Evolutionary conservation across 1,140 invertebrate species (phyloP).

Genomic region (Apis dorsata): DNA sequence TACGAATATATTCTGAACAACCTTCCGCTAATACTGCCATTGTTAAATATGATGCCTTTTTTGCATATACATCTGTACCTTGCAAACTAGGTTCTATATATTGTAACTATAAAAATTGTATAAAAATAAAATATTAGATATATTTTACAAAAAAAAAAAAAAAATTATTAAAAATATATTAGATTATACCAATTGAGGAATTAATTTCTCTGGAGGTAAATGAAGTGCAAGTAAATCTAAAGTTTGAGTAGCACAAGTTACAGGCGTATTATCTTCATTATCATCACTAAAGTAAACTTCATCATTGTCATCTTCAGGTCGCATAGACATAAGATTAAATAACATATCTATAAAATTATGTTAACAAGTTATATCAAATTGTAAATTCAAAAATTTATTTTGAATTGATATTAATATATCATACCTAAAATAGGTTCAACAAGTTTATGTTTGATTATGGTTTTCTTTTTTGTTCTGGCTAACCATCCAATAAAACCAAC

Average conservation of each 20-base stretch:
- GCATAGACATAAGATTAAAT: conserved; percentile 85
- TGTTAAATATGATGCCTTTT: conserved; percentile 87
- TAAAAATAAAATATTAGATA: conserved; percentile 10
- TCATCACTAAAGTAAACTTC: conserved; percentile 84
- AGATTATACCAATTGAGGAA: conserved; percentile 84
- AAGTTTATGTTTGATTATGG: conserved; percentile 87
- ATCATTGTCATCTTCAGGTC: conserved; percentile 82
- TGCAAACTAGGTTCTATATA: conserved; percentile 84
- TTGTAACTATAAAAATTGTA: conserved; percentile 77
- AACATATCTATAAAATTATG: conserved; percentile 78
- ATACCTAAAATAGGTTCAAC: conserved; percentile 85
- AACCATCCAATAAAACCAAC: conserved; percentile 85
- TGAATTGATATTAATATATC: background rate
- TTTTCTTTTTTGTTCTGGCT: conserved; percentile 86
- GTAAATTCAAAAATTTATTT: background rate
- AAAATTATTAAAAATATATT: background rate
- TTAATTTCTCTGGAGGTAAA: conserved; percentile 88
- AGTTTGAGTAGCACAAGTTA: conserved; percentile 86
- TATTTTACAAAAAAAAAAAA: background rate
- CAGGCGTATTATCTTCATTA: conserved; percentile 82
- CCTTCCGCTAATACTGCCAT: conserved; percentile 90
- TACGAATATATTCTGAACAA: conserved; percentile 87
- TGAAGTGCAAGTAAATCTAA: conserved; percentile 88
- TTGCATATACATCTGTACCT: conserved; percentile 81
- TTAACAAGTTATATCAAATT: background rate